Evolutionary conservation across 2,113 vertebrate genomes (phyloP).

Genomic region (Damaliscus lunatus): DNA sequence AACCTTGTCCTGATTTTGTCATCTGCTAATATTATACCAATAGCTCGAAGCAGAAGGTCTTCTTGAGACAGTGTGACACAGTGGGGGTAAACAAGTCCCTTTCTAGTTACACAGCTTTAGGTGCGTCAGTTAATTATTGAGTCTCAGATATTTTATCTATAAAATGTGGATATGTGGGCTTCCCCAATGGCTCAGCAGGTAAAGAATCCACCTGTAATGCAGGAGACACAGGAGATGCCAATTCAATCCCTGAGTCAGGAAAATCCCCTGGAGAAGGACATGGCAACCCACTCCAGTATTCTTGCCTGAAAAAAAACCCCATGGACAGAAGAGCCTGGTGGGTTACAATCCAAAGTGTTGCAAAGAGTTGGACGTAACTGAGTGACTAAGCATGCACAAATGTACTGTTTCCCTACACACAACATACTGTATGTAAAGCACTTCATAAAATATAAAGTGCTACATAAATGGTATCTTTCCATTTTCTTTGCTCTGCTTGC

Average conservation of each 20-base stretch:
- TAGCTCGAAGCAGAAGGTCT: neutral
- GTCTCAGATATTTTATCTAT: neutral
- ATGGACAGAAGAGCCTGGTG: neutral
- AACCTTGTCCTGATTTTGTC: constrained; percentile 19
- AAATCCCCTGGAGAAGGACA: neutral
- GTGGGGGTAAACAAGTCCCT: neutral
- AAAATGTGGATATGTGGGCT: neutral
- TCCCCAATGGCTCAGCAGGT: neutral
- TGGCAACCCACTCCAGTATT: neutral
- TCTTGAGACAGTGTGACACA: neutral
- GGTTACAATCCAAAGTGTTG: neutral
- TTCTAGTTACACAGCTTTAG: neutral
- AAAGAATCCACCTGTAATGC: neutral
- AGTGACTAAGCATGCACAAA: neutral
- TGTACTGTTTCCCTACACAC: neutral
- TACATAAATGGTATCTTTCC: neutral
- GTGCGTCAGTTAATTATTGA: constrained; percentile 6
- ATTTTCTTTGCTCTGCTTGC: constrained; percentile 2
- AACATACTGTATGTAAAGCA: neutral
- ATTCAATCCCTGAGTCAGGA: neutral
- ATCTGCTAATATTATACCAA: constrained; percentile 9
- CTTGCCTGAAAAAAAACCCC: neutral
- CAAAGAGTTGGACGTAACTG: neutral
- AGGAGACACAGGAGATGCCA: neutral
- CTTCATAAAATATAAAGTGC: neutral